phyloP scores from a whole-genome alignment of 2,797 vertebrate genomes.

The Gymnocypris eckloni region DNA sequence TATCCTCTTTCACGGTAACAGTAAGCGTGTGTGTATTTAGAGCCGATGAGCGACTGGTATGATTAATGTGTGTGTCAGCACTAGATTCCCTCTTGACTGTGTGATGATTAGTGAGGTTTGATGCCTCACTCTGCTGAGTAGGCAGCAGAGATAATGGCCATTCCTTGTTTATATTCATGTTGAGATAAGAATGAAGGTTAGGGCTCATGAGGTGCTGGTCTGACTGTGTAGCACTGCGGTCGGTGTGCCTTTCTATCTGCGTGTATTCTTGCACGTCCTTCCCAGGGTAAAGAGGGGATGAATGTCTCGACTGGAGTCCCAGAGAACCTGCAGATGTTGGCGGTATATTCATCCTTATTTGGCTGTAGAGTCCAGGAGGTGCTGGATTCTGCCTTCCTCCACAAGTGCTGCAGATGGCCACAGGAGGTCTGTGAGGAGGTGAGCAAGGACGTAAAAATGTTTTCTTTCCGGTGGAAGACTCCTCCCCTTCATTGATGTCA shows the following conservation, averaged over 20 bases:
- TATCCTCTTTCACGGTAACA: conserved; percentile 40
- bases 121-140: conserved; percentile 43
- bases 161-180: conserved; percentile 55
- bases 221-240: conserved; percentile 29
- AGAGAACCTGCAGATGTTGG: conserved; percentile 36
- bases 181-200: conserved; percentile 51
- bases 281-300: conserved; percentile 34
- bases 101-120: conserved; percentile 63
- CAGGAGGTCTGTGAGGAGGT: conserved; percentile 59
- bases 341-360: conserved; percentile 44
- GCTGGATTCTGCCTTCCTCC: conserved; percentile 68
- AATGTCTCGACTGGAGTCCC: conserved; percentile 55
- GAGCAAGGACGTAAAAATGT: conserved; percentile 55
- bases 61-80: conserved; percentile 46
- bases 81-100: conserved; percentile 55
- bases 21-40: conserved; percentile 30
- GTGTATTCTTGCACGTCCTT: conserved; percentile 41
- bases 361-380: conserved; percentile 38
- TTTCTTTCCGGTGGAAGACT: conserved; percentile 44
- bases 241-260: conserved; percentile 55
- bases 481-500: conserved; percentile 64
- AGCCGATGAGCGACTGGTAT: conserved; percentile 30
- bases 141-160: conserved; percentile 48
- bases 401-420: conserved; percentile 73
- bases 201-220: conserved; percentile 43